These are phyloP conservation scores for Drosophila picticornis DNA, from an alignment of 2,888 invertebrate genomes.

Conservation along the genomic window DNA sequence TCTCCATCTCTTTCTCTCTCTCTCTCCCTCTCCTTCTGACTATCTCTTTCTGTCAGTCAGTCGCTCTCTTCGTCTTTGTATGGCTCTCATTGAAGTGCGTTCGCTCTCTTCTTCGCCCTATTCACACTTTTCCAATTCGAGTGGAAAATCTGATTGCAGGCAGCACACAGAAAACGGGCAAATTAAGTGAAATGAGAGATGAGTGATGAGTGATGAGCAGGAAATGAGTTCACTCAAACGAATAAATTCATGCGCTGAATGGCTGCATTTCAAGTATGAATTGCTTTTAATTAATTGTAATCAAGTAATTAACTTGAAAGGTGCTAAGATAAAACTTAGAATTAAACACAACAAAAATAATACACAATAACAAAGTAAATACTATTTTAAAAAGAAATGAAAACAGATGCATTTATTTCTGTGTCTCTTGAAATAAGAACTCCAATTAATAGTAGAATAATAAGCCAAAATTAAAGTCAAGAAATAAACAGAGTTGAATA, in stretches of 20 bases:
- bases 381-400: background rate
- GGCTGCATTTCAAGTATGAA: conserved; percentile 7
- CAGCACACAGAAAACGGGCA: conserved; percentile 10
- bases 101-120: conserved; percentile 20
- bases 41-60: background rate
- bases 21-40: background rate
- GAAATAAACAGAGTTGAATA: background rate
- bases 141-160: conserved; percentile 55
- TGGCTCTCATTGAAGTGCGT: conserved; percentile 17
- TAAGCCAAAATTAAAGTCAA: background rate
- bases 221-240: conserved; percentile 20
- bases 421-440: background rate
- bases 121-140: conserved; percentile 61
- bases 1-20: conserved; percentile 1
- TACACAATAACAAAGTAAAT: background rate
- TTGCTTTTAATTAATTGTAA: background rate
- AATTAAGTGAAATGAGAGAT: conserved; percentile 19
- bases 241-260: conserved; percentile 4
- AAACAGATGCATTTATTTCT: background rate
- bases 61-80: conserved; percentile 1
- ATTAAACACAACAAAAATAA: background rate
- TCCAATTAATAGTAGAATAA: background rate
- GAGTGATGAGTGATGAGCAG: conserved; percentile 10
- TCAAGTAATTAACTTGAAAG: background rate
- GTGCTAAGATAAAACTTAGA: background rate